Percentiles rank a stretch among this genome's conserved stretches.
These are phyloP conservation scores for Chaunax sp. DNA, from an alignment of 2,797 vertebrate species.

Conservation along the genomic window DNA sequence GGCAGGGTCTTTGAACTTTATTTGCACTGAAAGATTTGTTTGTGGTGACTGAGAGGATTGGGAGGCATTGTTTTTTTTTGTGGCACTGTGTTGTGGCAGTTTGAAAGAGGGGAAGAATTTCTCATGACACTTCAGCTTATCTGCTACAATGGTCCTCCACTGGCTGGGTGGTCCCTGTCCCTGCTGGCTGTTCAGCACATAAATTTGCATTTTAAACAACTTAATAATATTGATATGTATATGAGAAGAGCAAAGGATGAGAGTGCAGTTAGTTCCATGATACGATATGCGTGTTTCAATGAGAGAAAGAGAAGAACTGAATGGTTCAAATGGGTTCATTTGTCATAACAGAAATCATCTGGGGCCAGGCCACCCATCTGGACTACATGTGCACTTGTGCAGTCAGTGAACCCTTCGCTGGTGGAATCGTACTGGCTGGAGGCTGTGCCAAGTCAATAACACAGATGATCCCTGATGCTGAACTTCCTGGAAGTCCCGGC, in stretches of 20 bases:
- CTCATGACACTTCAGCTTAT: constrained; percentile 68
- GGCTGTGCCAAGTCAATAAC: constrained; percentile 80
- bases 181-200: constrained; percentile 64
- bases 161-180: constrained; percentile 74
- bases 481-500: constrained; percentile 71
- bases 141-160: constrained; percentile 67
- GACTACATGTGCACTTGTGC: constrained; percentile 65
- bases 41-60: constrained; percentile 27
- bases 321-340: constrained; percentile 71
- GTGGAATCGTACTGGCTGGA: constrained; percentile 74
- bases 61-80: constrained; percentile 38
- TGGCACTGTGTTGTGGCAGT: constrained; percentile 48
- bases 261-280: constrained; percentile 32
- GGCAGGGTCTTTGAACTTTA: constrained; percentile 44
- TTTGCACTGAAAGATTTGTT: constrained; percentile 51
- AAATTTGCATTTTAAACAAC: constrained; percentile 77
- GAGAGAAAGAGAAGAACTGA: constrained; percentile 35
- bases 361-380: constrained; percentile 78
- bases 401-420: constrained; percentile 68
- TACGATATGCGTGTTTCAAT: constrained; percentile 37
- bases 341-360: constrained; percentile 78
- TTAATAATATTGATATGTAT: constrained; percentile 62
- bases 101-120: constrained; percentile 57
- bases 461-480: constrained; percentile 76
- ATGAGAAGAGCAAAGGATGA: constrained; percentile 28